phyloP scores from a whole-genome alignment of 2,797 vertebrate genomes.

The Phalloptychus januarius region DNA sequence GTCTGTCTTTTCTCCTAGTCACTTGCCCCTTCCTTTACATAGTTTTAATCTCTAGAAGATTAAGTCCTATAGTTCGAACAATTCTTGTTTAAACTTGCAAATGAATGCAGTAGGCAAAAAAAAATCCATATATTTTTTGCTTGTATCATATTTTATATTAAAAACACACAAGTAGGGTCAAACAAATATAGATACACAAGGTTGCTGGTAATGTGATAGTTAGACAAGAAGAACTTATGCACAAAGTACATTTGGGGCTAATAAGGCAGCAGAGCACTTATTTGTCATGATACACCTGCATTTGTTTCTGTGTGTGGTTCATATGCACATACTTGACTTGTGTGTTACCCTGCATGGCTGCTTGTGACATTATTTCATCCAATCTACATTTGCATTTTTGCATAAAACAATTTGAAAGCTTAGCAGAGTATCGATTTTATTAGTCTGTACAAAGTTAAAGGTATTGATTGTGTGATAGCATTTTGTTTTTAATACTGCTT shows the following conservation, averaged over 20 bases:
- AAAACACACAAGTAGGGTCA: not conserved
- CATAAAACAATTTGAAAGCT: not conserved
- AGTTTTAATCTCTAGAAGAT: slow-evolving; percentile 59
- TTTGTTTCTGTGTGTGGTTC: not conserved
- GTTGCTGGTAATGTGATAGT: slow-evolving; percentile 65
- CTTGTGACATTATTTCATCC: not conserved
- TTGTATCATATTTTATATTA: not conserved
- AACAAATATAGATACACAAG: slow-evolving; percentile 4
- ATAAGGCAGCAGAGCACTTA: slow-evolving; percentile 75
- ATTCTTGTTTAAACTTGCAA: slow-evolving; percentile 44
- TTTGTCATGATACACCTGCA: slow-evolving; percentile 42
- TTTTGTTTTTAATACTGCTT: not conserved
- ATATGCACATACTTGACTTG: not conserved
- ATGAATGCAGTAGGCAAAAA: slow-evolving; percentile 29
- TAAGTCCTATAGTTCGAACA: slow-evolving; percentile 27
- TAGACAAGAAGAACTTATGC: slow-evolving; percentile 75
- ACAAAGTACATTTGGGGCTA: slow-evolving; percentile 73
- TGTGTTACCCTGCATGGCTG: not conserved
- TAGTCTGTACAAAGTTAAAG: too few species aligned
- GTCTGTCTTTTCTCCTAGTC: slow-evolving; percentile 40
- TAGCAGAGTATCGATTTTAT: too few species aligned
- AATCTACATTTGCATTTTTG: not conserved
- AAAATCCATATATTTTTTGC: not conserved
- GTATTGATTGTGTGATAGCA: not conserved
- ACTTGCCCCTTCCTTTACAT: slow-evolving; percentile 52